phyloP scores from a whole-genome alignment of 2,797 vertebrate species.

The Myotis planiceps region DNA sequence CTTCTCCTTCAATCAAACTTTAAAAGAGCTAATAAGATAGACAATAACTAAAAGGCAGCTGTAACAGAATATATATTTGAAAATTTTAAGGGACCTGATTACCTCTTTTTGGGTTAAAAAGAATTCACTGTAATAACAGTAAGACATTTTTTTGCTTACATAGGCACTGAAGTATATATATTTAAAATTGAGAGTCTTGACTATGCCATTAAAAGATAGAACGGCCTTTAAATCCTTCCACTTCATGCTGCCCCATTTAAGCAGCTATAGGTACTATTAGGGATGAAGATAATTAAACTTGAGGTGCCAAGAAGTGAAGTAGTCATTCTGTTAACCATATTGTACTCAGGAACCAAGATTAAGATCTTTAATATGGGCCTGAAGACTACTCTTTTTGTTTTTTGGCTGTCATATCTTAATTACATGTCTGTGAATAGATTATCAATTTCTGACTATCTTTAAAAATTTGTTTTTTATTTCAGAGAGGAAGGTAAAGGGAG shows the following conservation, averaged over 20 bases:
- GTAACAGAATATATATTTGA: slow-evolving; percentile 28
- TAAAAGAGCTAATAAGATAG: not conserved
- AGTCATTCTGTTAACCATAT: not conserved
- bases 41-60: slow-evolving; percentile 8
- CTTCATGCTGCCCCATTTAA: not conserved
- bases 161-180: not conserved
- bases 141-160: slow-evolving; percentile 25
- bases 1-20: not conserved
- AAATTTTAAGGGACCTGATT: slow-evolving; percentile 30
- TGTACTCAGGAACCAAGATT: not conserved
- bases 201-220: not conserved
- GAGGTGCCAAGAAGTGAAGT: not conserved
- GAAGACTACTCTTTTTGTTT: not conserved
- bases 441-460: not conserved
- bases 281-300: not conserved
- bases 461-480: too few relatives aligned
- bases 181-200: not conserved
- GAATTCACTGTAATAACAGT: not conserved
- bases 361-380: not conserved
- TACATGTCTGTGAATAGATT: not conserved
- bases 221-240: not conserved
- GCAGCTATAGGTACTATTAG: not conserved
- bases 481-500: too few relatives aligned
- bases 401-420: not conserved
- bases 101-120: slow-evolving; percentile 21